phyloP scores from a whole-genome alignment of 1,140 invertebrate species.

The Lerema accius region DNA sequence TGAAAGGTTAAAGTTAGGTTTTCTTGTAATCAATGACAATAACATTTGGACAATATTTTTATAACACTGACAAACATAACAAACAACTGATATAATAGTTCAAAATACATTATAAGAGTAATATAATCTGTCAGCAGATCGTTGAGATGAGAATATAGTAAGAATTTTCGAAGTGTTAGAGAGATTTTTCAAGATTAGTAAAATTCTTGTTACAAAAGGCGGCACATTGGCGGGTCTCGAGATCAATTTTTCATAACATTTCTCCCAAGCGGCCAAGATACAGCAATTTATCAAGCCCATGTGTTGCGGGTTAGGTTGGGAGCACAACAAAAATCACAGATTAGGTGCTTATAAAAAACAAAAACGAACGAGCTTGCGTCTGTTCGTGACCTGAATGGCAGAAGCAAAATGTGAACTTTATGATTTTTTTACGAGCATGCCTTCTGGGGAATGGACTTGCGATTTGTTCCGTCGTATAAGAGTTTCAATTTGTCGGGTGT shows the following conservation, averaged over 20 bases:
- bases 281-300: slow-evolving; percentile 55
- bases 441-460: slow-evolving; percentile 38
- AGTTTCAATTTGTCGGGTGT: slow-evolving; percentile 14
- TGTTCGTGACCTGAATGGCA: slow-evolving; percentile 52
- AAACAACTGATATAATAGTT: too few relatives aligned
- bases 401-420: slow-evolving; percentile 51
- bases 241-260: slow-evolving; percentile 57
- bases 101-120: background rate
- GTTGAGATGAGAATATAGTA: too few relatives aligned
- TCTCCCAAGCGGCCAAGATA: slow-evolving; percentile 41
- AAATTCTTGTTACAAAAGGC: slow-evolving; percentile 10
- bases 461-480: slow-evolving; percentile 30
- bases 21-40: background rate
- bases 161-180: background rate
- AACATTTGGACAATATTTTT: background rate
- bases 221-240: slow-evolving; percentile 14
- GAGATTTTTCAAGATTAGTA: background rate
- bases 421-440: slow-evolving; percentile 52
- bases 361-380: slow-evolving; percentile 50
- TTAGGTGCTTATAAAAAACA: slow-evolving; percentile 58
- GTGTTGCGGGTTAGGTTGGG: slow-evolving; percentile 41
- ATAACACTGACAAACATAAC: too few relatives aligned
- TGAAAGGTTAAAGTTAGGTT: too few relatives aligned
- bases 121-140: too few relatives aligned
- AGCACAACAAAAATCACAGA: slow-evolving; percentile 56